Conservation (phyloP, 2,888 invertebrate genomes). For the Gasteruption jaculator region DNA sequence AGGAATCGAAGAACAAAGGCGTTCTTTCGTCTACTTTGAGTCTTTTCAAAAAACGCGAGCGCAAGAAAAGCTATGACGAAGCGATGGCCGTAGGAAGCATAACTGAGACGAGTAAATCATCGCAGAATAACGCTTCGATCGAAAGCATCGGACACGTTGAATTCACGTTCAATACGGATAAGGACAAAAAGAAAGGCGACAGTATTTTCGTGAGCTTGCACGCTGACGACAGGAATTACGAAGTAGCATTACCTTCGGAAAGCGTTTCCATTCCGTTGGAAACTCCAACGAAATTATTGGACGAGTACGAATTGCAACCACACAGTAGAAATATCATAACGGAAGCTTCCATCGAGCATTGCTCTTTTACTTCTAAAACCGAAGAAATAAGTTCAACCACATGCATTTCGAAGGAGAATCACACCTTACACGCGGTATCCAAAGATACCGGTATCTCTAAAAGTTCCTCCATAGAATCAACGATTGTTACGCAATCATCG, state of each 20-base stretch:
- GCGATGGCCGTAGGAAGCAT: slow-evolving; percentile 25
- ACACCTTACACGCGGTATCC: slow-evolving; percentile 26
- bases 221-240: slow-evolving; percentile 37
- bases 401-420: slow-evolving; percentile 24
- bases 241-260: slow-evolving; percentile 42
- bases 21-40: slow-evolving; percentile 50
- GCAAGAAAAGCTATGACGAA: slow-evolving; percentile 43
- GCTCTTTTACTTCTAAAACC: slow-evolving; percentile 25
- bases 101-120: slow-evolving; percentile 11
- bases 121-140: slow-evolving; percentile 29
- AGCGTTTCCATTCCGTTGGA: slow-evolving; percentile 45
- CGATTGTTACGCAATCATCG: slow-evolving; percentile 24
- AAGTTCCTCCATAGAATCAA: slow-evolving; percentile 37
- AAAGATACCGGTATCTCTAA: slow-evolving; percentile 35
- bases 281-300: slow-evolving; percentile 43
- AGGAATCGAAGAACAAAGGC: slow-evolving; percentile 45
- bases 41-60: slow-evolving; percentile 45
- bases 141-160: slow-evolving; percentile 43
- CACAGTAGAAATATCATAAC: slow-evolving; percentile 37
- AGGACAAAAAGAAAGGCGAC: slow-evolving; percentile 30
- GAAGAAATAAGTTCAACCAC: slow-evolving; percentile 17
- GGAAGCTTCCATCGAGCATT: slow-evolving; percentile 46
- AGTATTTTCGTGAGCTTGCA: slow-evolving; percentile 41
- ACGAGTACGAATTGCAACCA: slow-evolving; percentile 42
- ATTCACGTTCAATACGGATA: slow-evolving; percentile 39